Evolutionary conservation across 2,888 invertebrate genomes (phyloP).

Genomic region (Chalcosyrphus nemorum): DNA sequence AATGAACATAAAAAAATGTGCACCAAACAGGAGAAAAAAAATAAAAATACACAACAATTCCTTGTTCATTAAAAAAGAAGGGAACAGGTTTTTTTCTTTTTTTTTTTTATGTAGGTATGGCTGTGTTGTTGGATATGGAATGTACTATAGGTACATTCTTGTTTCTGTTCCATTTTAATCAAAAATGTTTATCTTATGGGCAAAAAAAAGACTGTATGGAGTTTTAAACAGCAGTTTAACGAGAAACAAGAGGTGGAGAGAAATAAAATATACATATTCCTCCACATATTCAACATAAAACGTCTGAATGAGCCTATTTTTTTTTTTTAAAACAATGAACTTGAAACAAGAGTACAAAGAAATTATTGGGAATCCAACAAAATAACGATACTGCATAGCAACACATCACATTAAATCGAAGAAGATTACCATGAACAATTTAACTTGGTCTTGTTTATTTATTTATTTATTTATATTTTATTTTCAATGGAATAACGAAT

Average conservation of each 20-base stretch:
- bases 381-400: background rate
- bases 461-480: constrained; percentile 29
- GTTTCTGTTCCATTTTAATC: constrained; percentile 42
- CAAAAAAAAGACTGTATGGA: constrained; percentile 17
- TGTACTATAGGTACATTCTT: background rate
- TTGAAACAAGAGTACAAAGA: constrained; percentile 56
- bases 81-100: constrained; percentile 44
- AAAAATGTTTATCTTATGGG: constrained; percentile 45
- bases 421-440: constrained; percentile 31
- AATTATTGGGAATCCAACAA: constrained; percentile 30
- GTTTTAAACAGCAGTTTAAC: constrained; percentile 41
- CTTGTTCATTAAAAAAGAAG: constrained; percentile 52
- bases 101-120: background rate
- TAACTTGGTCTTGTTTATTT: constrained; percentile 53
- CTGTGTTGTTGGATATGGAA: constrained; percentile 39
- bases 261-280: background rate
- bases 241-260: constrained; percentile 12
- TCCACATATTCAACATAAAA: background rate
- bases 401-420: background rate
- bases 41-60: constrained; percentile 17
- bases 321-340: constrained; percentile 47
- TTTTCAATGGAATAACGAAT: constrained; percentile 23
- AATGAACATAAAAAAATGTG: constrained; percentile 7
- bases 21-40: constrained; percentile 37
- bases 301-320: constrained; percentile 24